Percentiles rank a stretch among this genome's conserved stretches.
These are phyloP conservation scores for Phylloscopus trochiloides DNA, from an alignment of 2,113 vertebrate species.

Conservation along the genomic window DNA sequence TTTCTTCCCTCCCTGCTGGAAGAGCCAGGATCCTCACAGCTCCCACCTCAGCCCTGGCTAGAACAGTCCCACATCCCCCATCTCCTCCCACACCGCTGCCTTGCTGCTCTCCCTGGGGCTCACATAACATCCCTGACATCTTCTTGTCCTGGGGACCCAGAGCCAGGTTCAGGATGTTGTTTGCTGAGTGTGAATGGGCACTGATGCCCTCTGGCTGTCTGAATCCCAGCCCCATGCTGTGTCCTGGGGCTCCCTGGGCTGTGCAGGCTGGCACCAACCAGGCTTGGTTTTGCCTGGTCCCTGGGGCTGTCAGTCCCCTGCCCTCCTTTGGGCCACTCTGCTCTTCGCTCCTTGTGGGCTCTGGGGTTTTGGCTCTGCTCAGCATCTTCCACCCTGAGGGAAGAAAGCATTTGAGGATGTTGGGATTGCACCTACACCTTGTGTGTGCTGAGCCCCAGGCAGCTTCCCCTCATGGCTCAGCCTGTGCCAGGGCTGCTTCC, in stretches of 20 bases:
- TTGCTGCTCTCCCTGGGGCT: not conserved
- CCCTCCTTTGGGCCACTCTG: not conserved
- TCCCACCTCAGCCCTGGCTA: not conserved
- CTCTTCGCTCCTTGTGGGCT: not conserved
- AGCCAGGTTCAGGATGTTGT: not conserved
- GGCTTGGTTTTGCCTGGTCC: not conserved
- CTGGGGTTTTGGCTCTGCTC: not conserved
- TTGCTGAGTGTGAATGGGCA: not conserved
- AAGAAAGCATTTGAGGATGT: not conserved
- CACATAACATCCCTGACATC: fast-evolving
- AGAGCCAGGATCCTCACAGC: not conserved
- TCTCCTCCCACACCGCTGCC: fast-evolving
- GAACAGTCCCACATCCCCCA: fast-evolving
- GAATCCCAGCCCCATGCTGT: fast-evolving
- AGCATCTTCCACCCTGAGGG: not conserved
- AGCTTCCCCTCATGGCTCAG: not conserved
- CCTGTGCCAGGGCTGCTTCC: not conserved
- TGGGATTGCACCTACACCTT: not conserved
- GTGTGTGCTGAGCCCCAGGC: not conserved
- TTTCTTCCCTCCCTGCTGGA: not conserved
- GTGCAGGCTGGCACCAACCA: not conserved
- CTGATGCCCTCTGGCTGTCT: not conserved
- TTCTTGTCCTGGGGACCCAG: not conserved
- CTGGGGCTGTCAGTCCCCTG: not conserved
- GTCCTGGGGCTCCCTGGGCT: not conserved